Percentiles rank a stretch among this genome's conserved stretches.
Evolutionary conservation across 2,888 invertebrate genomes (phyloP).

Genomic region (Lagria hirta): DNA sequence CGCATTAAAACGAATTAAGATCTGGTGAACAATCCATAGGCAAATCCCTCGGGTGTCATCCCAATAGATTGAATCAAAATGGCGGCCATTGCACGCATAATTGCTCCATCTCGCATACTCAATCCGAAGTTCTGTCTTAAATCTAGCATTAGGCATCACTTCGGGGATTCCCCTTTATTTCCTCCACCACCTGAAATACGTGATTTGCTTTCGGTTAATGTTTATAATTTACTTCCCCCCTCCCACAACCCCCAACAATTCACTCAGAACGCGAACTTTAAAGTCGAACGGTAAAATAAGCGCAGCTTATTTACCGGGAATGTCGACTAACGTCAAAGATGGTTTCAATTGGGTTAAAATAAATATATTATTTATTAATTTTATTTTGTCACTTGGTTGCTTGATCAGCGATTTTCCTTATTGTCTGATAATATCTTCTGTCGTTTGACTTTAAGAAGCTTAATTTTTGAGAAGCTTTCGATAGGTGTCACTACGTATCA

Average conservation of each 20-base stretch:
- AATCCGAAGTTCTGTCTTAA: slow-evolving; percentile 46
- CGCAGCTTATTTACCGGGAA: neutral
- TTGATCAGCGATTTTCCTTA: no score
- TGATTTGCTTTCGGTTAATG: slow-evolving; percentile 43
- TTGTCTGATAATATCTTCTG: no score
- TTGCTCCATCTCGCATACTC: slow-evolving; percentile 48
- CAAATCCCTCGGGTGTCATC: slow-evolving; percentile 62
- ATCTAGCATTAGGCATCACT: slow-evolving; percentile 43
- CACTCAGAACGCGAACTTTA: slow-evolving; percentile 1
- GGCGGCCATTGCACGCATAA: slow-evolving; percentile 53
- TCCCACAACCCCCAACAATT: no score
- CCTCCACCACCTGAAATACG: slow-evolving; percentile 42
- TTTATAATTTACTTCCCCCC: slow-evolving; percentile 27
- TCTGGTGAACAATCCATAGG: slow-evolving; percentile 45
- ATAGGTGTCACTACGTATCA: no score
- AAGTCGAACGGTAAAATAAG: slow-evolving; percentile 3
- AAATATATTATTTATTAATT: no score
- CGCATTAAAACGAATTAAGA: slow-evolving; percentile 53
- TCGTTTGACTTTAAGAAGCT: no score
- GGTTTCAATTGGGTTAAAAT: no score
- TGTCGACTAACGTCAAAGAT: no score
- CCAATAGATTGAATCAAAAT: slow-evolving; percentile 63
- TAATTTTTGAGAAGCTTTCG: no score
- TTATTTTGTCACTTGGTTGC: no score
- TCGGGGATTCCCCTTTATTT: slow-evolving; percentile 39